Evolutionary conservation across 2,113 vertebrate genomes (phyloP), one percentile per base, ranked within the genome.

Genomic region (Morone chrysops): DNA sequence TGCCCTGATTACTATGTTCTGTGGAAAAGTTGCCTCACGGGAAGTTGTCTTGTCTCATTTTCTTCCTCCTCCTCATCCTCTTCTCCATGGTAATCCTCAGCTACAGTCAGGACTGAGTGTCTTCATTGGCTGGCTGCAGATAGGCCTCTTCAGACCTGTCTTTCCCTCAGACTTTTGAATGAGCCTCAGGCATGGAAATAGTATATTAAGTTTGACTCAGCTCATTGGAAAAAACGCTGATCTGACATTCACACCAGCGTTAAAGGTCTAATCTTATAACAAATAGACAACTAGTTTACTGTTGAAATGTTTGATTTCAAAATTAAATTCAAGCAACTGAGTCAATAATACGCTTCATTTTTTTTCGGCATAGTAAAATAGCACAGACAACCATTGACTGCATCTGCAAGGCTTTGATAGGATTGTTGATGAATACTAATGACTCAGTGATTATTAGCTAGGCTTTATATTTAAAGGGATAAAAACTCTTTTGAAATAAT

Each of bases 11-110:
- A 71, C 51, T 51, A 54, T 77, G 70, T 67, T 69, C 73, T 53
- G 36, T 38, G n/a, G 60, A 74, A 69, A 75, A 82, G 69, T 56
- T 83, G 79, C 70, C 86, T 81, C 59, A 70, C 0, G 43, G 70
- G 66, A 79, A 76, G 53, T 61, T 75, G 67, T 48, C 82, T 79
- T 81, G 43, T 31, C 71, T 81, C 47, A 7, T 63, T 75, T 70
- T 66, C 69, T 53, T 65, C 59, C 41, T 70, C 48, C 70, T 66
- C 41, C 62, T 62, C 14, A 9, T 38, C 54, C 6, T 79, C 70
- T 13, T 53, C 75, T 50, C n/a, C 57, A 47, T 38, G 9, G n/a
- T 79, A 76, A 81, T 83, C 84, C 77, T 63, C 36, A 8, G 77
- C 60, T 63, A 9, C 71, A 77, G 53, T 73, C 70, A 40, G 57